These are phyloP conservation scores for Paracanthobrama guichenoti DNA, from an alignment of 2,113 vertebrate species.

Conservation along the genomic window DNA sequence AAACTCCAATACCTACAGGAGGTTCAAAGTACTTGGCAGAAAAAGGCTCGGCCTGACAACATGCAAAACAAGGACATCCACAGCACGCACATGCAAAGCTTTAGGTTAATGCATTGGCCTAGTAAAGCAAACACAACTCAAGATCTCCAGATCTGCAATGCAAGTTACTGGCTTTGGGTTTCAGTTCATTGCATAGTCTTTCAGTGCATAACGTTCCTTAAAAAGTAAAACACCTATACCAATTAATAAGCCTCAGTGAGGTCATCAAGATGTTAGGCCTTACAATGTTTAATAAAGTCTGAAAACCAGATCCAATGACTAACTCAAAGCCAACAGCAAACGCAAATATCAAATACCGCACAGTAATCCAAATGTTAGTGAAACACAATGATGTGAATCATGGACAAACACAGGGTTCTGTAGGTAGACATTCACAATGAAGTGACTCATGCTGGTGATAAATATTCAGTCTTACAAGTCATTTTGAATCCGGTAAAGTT, in stretches of 20 bases:
- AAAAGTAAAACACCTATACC: background rate
- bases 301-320: background rate
- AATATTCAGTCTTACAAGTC: conserved; percentile 72
- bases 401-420: conserved; percentile 3
- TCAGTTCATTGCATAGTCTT: background rate
- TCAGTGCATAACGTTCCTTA: background rate
- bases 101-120: conserved; percentile 3
- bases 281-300: conserved; percentile 6
- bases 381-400: conserved; percentile 9
- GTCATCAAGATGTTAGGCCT: background rate
- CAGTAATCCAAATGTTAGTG: background rate
- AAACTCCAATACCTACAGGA: background rate
- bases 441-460: conserved; percentile 25
- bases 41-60: conserved; percentile 22
- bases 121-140: conserved; percentile 15
- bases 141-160: background rate
- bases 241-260: background rate
- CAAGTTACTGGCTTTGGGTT: conserved; percentile 23
- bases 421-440: background rate
- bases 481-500: conserved; percentile 71
- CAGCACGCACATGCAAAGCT: conserved; percentile 23
- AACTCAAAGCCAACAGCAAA: background rate
- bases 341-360: background rate
- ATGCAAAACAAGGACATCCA: conserved; percentile 39
- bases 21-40: conserved; percentile 10